These are phyloP conservation scores for Hydrophis major DNA, from an alignment of 2,797 vertebrate species.

Conservation along the genomic window DNA sequence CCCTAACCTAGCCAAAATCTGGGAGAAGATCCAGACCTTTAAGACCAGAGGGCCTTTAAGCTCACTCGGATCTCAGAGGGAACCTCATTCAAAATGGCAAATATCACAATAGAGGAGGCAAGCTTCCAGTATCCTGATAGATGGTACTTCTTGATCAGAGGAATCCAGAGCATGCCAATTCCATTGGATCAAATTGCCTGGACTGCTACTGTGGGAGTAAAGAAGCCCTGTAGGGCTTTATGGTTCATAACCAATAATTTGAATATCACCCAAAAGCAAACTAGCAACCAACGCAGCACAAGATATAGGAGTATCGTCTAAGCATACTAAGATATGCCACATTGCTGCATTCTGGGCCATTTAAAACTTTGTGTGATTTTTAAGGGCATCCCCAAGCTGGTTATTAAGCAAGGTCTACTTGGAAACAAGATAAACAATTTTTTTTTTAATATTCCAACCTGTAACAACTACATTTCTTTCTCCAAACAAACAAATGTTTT, in stretches of 20 bases:
- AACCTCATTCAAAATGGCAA: not conserved
- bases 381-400: not conserved
- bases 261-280: not conserved
- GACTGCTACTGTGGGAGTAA: not conserved
- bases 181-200: not conserved
- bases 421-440: not conserved
- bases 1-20: not conserved
- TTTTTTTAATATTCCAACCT: not conserved
- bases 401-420: not conserved
- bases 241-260: not conserved
- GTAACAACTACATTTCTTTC: not conserved
- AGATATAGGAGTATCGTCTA: not conserved
- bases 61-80: not conserved
- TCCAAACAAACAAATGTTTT: not conserved
- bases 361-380: not conserved
- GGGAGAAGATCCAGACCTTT: not conserved
- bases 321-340: not conserved
- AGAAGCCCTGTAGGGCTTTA: not conserved
- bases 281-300: not conserved
- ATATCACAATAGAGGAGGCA: not conserved
- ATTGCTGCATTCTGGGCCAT: not conserved
- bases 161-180: not conserved
- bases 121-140: not conserved
- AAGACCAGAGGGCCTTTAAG: not conserved
- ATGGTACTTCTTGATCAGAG: not conserved